A percentile compares a stretch with the other conserved stretches of the same genome.
Evolutionary conservation across 2,797 vertebrate species (phyloP).

Genomic region (Margarornis squamiger): DNA sequence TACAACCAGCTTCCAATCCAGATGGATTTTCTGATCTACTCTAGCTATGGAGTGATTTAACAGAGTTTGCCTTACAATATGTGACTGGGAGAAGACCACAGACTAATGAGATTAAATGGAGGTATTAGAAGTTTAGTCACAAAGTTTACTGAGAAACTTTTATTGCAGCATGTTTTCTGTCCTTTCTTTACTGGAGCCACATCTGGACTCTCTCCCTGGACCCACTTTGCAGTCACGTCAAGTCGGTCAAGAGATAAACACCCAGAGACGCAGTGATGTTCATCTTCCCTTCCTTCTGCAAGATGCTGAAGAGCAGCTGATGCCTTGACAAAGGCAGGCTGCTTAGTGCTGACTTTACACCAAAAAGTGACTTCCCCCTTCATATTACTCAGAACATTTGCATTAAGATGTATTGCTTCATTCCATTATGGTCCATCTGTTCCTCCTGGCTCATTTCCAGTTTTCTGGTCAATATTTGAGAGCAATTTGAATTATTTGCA

Average conservation of each 20-base stretch:
- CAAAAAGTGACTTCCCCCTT: neutral
- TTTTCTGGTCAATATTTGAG: neutral
- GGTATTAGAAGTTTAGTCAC: neutral
- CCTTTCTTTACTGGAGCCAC: neutral
- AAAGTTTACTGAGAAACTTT: neutral
- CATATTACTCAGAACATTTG: neutral
- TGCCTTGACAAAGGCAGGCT: neutral
- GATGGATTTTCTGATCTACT: neutral
- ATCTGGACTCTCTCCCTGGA: neutral
- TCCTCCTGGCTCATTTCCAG: neutral
- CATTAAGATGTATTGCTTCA: neutral
- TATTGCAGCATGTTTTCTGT: neutral
- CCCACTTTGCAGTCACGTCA: accelerated
- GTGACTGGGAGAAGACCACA: neutral
- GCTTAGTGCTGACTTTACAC: neutral
- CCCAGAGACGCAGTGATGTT: neutral
- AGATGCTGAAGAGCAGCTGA: neutral
- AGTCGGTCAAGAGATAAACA: neutral
- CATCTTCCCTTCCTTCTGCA: neutral
- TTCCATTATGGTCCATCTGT: neutral
- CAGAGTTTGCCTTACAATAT: neutral
- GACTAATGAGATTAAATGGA: neutral
- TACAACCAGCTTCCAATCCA: neutral
- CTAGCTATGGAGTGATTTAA: neutral
- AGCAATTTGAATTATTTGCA: neutral